Percentiles rank a stretch among this genome's conserved stretches.
These are phyloP conservation scores for Orestias chungarensis DNA, from an alignment of 2,797 vertebrate genomes.

Conservation along the genomic window DNA sequence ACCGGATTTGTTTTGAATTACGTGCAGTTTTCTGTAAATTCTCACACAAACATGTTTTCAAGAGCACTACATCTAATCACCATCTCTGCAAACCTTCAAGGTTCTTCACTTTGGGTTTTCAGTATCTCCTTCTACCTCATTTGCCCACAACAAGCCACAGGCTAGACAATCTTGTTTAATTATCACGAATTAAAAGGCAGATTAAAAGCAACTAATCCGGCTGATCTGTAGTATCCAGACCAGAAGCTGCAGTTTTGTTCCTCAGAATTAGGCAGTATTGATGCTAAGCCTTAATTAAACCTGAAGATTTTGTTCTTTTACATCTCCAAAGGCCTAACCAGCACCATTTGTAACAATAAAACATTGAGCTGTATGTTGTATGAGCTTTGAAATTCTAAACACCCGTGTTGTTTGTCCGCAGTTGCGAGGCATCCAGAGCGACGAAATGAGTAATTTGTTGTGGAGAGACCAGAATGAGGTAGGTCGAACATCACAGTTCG, in stretches of 20 bases:
- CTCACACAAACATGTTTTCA: too few species aligned
- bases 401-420: slow-evolving; percentile 36
- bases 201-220: background rate
- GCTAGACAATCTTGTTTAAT: background rate
- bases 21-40: too few species aligned
- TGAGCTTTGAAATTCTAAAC: background rate
- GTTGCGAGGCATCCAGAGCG: slow-evolving; percentile 61
- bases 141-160: background rate
- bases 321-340: background rate
- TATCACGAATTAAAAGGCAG: background rate
- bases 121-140: background rate
- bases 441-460: slow-evolving; percentile 59
- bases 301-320: background rate
- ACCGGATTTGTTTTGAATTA: too few species aligned
- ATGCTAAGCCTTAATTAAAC: background rate
- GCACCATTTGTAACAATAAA: background rate
- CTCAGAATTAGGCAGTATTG: background rate
- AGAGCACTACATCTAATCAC: too few species aligned
- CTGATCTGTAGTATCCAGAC: background rate
- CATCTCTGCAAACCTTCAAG: too few species aligned
- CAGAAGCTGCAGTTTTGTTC: background rate
- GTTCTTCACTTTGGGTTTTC: background rate
- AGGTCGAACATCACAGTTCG: background rate
- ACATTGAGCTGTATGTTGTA: background rate
- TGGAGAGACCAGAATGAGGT: slow-evolving; percentile 75